A percentile compares a stretch with the other conserved stretches of the same genome.
These are phyloP conservation scores for Tiliacea citrago DNA, from an alignment of 2,888 invertebrate genomes.

Conservation along the genomic window DNA sequence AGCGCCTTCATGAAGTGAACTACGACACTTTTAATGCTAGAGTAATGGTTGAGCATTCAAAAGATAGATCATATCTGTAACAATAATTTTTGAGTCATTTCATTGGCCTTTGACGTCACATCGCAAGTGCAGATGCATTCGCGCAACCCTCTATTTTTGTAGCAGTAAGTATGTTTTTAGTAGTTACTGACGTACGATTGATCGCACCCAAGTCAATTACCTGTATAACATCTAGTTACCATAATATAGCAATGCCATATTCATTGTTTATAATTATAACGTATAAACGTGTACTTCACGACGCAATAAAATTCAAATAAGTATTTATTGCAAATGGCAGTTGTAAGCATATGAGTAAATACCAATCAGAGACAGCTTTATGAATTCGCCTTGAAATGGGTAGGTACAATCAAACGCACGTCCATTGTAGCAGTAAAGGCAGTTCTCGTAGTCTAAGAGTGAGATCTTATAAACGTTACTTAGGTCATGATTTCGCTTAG, in stretches of 20 bases:
- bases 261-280: neutral
- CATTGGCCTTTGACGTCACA: neutral
- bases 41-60: too few species aligned
- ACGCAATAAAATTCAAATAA: slow-evolving; percentile 17
- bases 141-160: neutral
- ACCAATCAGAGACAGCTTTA: neutral
- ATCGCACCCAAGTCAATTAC: neutral
- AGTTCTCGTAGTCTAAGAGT: neutral
- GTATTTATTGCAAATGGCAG: slow-evolving; percentile 13
- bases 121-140: neutral
- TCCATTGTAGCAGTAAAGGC: neutral
- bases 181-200: neutral
- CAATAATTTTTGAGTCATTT: neutral
- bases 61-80: neutral
- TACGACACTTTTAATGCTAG: neutral
- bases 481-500: neutral
- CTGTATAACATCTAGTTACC: too few species aligned
- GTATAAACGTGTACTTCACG: neutral
- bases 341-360: neutral
- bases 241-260: neutral
- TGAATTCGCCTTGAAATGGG: neutral
- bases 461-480: neutral
- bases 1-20: neutral
- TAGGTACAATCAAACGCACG: neutral
- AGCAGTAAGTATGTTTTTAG: too few species aligned